Evolutionary conservation across 2,113 vertebrate species (phyloP).

Genomic region (Colaptes auratus): DNA sequence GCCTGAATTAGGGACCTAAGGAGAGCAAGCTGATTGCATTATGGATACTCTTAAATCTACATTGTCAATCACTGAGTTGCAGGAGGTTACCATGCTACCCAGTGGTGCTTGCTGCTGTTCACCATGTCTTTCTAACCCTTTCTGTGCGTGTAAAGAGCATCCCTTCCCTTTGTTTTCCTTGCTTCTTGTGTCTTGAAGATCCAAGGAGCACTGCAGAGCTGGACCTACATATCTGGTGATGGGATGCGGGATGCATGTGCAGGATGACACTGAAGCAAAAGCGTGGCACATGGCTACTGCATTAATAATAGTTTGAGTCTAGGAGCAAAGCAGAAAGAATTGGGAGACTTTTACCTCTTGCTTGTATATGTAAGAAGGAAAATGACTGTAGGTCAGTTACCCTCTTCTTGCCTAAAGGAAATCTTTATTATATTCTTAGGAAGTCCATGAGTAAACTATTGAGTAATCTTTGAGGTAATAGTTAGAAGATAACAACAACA

Average conservation of each 20-base stretch:
- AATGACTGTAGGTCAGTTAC: not conserved
- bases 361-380: not conserved
- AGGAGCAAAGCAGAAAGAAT: not conserved
- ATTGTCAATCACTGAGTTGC: not conserved
- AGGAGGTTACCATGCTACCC: not conserved
- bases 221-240: not conserved
- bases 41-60: not conserved
- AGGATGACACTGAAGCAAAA: not conserved
- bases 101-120: not conserved
- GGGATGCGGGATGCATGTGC: not conserved
- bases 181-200: not conserved
- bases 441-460: not conserved
- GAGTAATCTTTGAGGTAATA: not conserved
- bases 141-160: not conserved
- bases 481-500: not conserved
- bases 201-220: not conserved
- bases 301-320: not conserved
- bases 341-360: not conserved
- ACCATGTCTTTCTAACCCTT: not conserved
- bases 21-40: not conserved
- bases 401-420: not conserved
- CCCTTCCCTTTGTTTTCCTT: not conserved
- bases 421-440: not conserved
- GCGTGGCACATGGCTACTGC: fast-evolving
- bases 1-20: not conserved